Evolutionary conservation across 64 coral and sea anemone genomes (phyloP).

Genomic region (Stichodactyla mertensii): DNA sequence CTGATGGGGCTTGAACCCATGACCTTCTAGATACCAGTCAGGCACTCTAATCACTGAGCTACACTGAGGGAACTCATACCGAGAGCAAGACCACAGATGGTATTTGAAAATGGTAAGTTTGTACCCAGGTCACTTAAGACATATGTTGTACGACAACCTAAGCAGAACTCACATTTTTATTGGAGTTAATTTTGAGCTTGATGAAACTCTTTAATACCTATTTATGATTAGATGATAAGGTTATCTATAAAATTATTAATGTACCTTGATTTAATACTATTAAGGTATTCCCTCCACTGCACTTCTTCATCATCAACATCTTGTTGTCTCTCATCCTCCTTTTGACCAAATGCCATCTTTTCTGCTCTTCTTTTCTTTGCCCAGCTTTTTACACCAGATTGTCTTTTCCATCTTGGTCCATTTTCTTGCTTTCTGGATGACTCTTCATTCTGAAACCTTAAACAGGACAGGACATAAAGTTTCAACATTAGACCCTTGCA

Average conservation of each 20-base stretch:
- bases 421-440: not conserved
- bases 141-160: too few species aligned
- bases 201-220: too few species aligned
- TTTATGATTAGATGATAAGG: not conserved
- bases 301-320: conserved; percentile 46
- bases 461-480: not conserved
- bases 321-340: conserved; percentile 19
- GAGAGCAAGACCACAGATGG: too few species aligned
- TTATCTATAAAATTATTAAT: not conserved
- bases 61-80: too few species aligned
- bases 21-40: too few species aligned
- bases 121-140: too few species aligned
- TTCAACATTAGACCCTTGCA: too few species aligned
- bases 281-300: conserved; percentile 56
- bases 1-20: too few species aligned
- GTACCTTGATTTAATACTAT: conserved; percentile 52
- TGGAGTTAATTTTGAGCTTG: not conserved
- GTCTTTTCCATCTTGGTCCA: conserved; percentile 2
- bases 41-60: too few species aligned
- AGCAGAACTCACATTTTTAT: too few species aligned
- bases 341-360: conserved; percentile 51
- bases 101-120: too few species aligned
- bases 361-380: conserved; percentile 57
- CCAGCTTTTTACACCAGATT: not conserved
- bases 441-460: not conserved